phyloP scores from a whole-genome alignment of 2,888 invertebrate species.

The Vandiemenella viatica region DNA sequence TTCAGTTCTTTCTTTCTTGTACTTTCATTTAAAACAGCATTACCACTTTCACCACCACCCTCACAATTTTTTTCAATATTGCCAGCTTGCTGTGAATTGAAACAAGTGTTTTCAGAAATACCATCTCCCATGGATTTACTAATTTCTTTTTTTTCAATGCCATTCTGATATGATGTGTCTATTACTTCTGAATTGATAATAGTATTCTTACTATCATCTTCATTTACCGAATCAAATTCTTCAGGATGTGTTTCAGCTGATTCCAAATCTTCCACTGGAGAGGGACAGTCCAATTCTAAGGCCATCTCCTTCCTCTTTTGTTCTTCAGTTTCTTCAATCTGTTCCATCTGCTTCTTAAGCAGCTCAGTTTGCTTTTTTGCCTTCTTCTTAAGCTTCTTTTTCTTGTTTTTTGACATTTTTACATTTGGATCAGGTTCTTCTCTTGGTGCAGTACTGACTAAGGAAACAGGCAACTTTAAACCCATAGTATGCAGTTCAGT shows the following conservation, averaged over 20 bases:
- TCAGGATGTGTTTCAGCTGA: too few relatives aligned
- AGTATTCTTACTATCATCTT: slow-evolving; percentile 30
- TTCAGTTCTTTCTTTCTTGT: not conserved
- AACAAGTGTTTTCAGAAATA: slow-evolving; percentile 16
- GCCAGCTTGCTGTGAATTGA: slow-evolving; percentile 20
- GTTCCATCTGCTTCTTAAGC: slow-evolving; percentile 85
- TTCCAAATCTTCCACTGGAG: too few relatives aligned
- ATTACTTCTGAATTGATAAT: slow-evolving; percentile 6
- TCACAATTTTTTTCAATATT: slow-evolving; percentile 23
- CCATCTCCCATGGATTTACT: slow-evolving; percentile 12
- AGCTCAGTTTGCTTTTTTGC: slow-evolving; percentile 81
- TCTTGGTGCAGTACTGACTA: slow-evolving; percentile 78
- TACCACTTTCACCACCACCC: slow-evolving; percentile 11
- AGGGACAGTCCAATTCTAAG: not conserved
- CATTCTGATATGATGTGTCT: slow-evolving; percentile 13
- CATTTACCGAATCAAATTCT: slow-evolving; percentile 33
- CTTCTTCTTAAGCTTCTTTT: slow-evolving; percentile 94
- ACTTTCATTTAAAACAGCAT: not conserved
- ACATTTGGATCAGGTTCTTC: slow-evolving; percentile 58
- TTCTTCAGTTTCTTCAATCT: slow-evolving; percentile 79
- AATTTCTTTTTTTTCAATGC: slow-evolving; percentile 8
- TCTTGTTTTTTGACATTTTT: slow-evolving; percentile 92
- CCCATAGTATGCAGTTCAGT: slow-evolving; percentile 88
- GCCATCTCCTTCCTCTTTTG: slow-evolving; percentile 30
- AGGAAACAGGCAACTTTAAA: slow-evolving; percentile 76